These are phyloP conservation scores for Serilophus lunatus DNA, from an alignment of 2,113 vertebrate species.

Conservation along the genomic window DNA sequence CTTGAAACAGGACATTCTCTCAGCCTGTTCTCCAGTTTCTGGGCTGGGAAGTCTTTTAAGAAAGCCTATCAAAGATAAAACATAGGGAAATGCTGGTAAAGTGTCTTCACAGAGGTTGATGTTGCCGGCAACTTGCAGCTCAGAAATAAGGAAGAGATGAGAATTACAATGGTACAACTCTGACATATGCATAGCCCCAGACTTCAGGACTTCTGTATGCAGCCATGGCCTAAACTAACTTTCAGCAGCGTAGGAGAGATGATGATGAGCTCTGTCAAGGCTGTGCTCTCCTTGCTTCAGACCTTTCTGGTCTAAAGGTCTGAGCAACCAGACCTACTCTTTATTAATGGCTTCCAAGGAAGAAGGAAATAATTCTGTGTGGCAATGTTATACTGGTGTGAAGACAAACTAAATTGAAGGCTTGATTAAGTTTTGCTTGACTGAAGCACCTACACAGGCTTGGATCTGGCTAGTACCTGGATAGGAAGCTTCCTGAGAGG, in stretches of 20 bases:
- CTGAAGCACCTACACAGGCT: not conserved
- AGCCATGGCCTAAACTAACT: not conserved
- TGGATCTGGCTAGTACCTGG: not conserved
- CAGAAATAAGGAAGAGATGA: not conserved
- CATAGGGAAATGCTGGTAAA: not conserved
- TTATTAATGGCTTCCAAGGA: not conserved
- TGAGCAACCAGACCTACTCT: not conserved
- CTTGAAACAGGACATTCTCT: not conserved
- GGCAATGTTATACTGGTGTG: not conserved
- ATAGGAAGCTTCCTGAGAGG: not conserved
- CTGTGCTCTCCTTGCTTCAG: not conserved
- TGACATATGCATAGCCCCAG: accelerated
- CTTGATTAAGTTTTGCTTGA: not conserved
- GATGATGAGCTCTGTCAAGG: not conserved
- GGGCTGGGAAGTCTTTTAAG: not conserved
- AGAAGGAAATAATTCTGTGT: not conserved
- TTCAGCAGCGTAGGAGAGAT: not conserved
- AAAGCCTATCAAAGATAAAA: not conserved
- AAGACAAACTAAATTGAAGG: not conserved
- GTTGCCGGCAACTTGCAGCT: not conserved
- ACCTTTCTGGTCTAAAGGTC: not conserved
- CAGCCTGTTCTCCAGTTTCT: not conserved
- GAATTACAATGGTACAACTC: not conserved
- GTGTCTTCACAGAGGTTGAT: not conserved
- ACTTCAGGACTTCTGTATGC: not conserved